phyloP scores from a whole-genome alignment of 2,113 vertebrate species.

The Antechinus flavipes region DNA sequence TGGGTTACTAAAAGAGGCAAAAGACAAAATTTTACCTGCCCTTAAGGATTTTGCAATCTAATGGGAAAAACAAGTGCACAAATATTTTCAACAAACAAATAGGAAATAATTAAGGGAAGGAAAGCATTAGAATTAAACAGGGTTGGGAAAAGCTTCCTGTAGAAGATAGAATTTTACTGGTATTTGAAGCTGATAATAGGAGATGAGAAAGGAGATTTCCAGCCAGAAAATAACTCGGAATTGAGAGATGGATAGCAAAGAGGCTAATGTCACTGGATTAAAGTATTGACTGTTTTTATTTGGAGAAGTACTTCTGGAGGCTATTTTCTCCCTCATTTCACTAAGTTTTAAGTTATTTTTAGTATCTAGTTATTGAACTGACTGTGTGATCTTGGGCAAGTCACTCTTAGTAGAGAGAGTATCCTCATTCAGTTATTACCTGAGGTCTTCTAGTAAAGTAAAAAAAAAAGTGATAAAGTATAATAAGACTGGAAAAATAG shows the following conservation, averaged over 20 bases:
- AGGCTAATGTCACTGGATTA: background rate
- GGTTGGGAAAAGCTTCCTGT: background rate
- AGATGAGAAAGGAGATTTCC: background rate
- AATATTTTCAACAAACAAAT: background rate
- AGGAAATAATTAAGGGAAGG: background rate
- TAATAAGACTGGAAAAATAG: background rate
- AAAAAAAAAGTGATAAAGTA: background rate
- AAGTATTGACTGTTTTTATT: background rate
- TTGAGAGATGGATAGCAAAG: background rate
- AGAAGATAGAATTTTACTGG: background rate
- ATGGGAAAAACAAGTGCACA: background rate
- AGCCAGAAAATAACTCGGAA: background rate
- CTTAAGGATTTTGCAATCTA: background rate
- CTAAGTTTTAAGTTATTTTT: conserved; percentile 26
- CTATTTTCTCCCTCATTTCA: background rate
- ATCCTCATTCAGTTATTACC: too few species aligned
- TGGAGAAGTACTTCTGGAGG: background rate
- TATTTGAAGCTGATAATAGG: background rate
- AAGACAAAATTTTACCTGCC: background rate
- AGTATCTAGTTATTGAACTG: conserved; percentile 7
- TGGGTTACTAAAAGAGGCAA: background rate
- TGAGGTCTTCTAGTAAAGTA: too few species aligned
- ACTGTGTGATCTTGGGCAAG: too few species aligned
- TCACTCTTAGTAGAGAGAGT: too few species aligned
- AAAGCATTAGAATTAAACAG: background rate